Percentiles rank a stretch among this genome's conserved stretches.
Conservation (phyloP, 1,140 invertebrate genomes). For the Cyclina sinensis region DNA sequence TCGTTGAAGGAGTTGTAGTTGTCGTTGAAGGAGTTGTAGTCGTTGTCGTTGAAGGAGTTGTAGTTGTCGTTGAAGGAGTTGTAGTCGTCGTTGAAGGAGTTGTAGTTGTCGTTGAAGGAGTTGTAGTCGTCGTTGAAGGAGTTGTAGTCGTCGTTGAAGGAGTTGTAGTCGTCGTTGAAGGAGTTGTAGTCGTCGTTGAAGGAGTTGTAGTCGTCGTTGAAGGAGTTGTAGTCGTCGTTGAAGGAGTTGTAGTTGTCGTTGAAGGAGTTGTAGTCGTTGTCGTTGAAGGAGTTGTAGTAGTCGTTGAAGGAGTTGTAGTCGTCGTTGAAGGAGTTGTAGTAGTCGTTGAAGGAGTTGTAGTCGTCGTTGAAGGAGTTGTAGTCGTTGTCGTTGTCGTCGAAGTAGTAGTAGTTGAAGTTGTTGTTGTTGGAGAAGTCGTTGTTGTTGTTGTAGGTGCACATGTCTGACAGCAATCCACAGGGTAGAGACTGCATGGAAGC, state of each 20-base stretch:
- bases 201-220: neutral
- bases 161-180: constrained; percentile 6
- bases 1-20: neutral
- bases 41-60: constrained; percentile 1
- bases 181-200: constrained; percentile 7
- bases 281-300: neutral
- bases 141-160: neutral
- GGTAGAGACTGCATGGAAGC: neutral
- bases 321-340: constrained; percentile 5
- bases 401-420: neutral
- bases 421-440: neutral
- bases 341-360: neutral
- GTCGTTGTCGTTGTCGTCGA: constrained; percentile 14
- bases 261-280: neutral
- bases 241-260: neutral
- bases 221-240: neutral
- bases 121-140: constrained; percentile 1
- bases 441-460: neutral
- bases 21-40: neutral
- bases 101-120: constrained; percentile 6
- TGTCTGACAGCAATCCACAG: neutral
- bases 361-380: neutral
- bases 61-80: neutral
- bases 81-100: neutral
- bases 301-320: neutral